Percentiles rank a stretch among this genome's conserved stretches.
These are phyloP conservation scores for Tauraco erythrolophus DNA, from an alignment of 2,113 vertebrate species.

Conservation along the genomic window DNA sequence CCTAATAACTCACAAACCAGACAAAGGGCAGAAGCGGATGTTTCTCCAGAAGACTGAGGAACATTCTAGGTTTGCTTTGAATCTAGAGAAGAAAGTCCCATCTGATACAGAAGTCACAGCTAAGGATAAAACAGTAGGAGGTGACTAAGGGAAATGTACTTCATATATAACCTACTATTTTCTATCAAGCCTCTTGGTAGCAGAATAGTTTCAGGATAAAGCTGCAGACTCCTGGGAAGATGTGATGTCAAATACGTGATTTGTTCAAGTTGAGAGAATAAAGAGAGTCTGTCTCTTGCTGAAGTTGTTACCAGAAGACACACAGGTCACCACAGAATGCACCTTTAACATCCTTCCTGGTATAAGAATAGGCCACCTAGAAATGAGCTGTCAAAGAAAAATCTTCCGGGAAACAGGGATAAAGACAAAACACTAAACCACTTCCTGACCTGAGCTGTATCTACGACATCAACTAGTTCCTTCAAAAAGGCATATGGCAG, in stretches of 20 bases:
- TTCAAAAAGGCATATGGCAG: neutral
- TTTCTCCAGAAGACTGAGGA: neutral
- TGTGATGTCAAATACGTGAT: neutral
- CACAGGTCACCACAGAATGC: neutral
- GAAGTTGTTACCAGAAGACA: neutral
- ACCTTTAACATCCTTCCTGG: neutral
- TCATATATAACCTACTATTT: neutral
- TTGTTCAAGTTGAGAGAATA: fast-evolving
- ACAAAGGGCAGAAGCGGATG: neutral
- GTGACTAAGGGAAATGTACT: neutral
- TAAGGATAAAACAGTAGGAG: neutral
- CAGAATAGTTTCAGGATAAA: neutral
- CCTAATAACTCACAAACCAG: neutral
- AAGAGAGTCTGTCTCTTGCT: neutral
- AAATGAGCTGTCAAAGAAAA: neutral
- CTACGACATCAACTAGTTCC: neutral
- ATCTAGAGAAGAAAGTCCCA: neutral
- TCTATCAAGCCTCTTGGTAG: neutral
- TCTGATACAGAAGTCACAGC: neutral
- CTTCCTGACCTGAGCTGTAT: neutral
- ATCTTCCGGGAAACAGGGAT: neutral
- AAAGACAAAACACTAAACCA: neutral
- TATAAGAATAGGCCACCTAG: neutral
- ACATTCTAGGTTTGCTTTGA: neutral
- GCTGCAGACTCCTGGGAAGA: neutral